Evolutionary conservation across 1,140 invertebrate species (phyloP).

Genomic region (Chrysomallon squamiferum): DNA sequence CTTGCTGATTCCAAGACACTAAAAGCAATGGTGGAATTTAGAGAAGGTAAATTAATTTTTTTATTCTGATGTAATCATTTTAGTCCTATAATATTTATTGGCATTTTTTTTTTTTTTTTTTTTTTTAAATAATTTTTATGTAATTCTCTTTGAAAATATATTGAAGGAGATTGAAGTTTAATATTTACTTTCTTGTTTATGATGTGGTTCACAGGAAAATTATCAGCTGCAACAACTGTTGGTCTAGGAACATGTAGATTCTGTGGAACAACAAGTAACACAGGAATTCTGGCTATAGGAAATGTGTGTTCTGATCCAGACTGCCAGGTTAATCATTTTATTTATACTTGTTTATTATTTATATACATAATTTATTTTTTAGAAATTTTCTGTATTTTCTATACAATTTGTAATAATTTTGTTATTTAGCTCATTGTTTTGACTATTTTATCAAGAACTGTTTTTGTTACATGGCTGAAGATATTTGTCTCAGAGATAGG

Average conservation of each 20-base stretch:
- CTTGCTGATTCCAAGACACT: conserved; percentile 90
- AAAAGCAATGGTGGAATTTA: conserved; percentile 93
- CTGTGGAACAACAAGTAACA: conserved; percentile 84
- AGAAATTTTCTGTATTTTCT: too few relatives aligned
- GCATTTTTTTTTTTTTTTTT: background rate
- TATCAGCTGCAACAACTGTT: conserved; percentile 36
- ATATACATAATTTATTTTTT: too few relatives aligned
- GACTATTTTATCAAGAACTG: too few relatives aligned
- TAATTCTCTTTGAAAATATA: background rate
- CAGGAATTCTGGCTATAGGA: conserved; percentile 85
- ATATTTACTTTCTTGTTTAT: background rate
- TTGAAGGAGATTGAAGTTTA: background rate
- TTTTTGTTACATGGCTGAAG: too few relatives aligned
- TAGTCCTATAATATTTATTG: background rate
- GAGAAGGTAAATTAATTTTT: conserved; percentile 71
- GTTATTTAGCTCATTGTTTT: too few relatives aligned
- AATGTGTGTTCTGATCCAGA: conserved; percentile 93
- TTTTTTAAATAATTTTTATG: background rate
- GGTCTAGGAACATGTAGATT: conserved; percentile 84
- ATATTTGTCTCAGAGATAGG: too few relatives aligned
- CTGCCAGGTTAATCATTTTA: conserved; percentile 75
- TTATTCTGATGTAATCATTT: too few relatives aligned
- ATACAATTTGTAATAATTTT: too few relatives aligned
- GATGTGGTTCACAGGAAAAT: conserved; percentile 33
- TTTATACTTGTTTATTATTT: too few relatives aligned